phyloP scores from a whole-genome alignment of 1,140 invertebrate species.

The Caenorhabditis inopinata region DNA sequence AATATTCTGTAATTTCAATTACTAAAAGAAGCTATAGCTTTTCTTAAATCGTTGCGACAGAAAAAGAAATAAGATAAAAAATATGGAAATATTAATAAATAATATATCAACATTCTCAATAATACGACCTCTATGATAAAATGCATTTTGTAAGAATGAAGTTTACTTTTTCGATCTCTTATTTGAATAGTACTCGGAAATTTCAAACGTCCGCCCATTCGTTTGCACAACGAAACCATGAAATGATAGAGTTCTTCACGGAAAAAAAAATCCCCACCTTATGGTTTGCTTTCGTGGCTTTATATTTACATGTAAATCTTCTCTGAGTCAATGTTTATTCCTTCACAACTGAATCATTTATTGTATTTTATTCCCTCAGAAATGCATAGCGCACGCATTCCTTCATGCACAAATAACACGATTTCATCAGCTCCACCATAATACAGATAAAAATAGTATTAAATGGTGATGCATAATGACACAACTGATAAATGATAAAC shows the following conservation, averaged over 20 bases:
- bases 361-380: not conserved
- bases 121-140: not conserved
- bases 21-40: not conserved
- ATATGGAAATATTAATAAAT: not conserved
- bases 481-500: too few species aligned
- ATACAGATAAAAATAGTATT: too few species aligned
- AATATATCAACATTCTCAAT: not conserved
- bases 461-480: too few species aligned
- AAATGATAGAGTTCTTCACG: not conserved
- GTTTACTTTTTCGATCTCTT: not conserved
- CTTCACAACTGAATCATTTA: slow-evolving; percentile 17
- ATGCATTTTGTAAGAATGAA: not conserved
- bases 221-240: slow-evolving; percentile 7
- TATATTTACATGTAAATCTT: not conserved
- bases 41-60: too few species aligned
- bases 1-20: too few species aligned
- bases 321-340: slow-evolving; percentile 12
- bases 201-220: slow-evolving; percentile 7
- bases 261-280: slow-evolving; percentile 8
- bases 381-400: too few species aligned
- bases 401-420: not conserved
- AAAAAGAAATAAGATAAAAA: not conserved
- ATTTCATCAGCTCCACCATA: not conserved
- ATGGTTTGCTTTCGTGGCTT: slow-evolving; percentile 27
- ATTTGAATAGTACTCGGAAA: not conserved